These are phyloP conservation scores for Coendou prehensilis DNA, from an alignment of 2,797 vertebrate species.

Conservation along the genomic window DNA sequence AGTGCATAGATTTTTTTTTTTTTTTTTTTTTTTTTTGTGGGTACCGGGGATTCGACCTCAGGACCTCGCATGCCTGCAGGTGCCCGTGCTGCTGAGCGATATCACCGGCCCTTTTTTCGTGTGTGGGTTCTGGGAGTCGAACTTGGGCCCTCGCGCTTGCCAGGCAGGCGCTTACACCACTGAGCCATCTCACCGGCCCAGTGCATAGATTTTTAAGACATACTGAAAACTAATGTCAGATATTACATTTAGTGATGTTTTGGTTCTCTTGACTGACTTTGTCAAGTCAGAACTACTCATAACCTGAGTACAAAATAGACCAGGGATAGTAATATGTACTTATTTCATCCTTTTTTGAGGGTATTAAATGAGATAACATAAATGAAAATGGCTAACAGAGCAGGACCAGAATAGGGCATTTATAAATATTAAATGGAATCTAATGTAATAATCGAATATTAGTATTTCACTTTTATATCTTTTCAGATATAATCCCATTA, in stretches of 20 bases:
- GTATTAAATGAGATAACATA: neutral
- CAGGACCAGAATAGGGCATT: neutral
- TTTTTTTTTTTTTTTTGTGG: neutral
- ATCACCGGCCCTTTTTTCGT: too few species aligned
- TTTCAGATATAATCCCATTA: neutral
- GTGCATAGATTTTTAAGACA: neutral
- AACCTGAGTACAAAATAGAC: constrained; percentile 24
- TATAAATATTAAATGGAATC: neutral
- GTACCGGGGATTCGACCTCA: too few species aligned
- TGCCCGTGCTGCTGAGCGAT: too few species aligned
- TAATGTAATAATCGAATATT: constrained; percentile 27
- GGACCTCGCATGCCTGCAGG: too few species aligned
- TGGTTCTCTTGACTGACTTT: neutral
- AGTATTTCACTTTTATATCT: neutral
- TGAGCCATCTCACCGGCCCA: neutral
- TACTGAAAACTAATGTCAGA: neutral
- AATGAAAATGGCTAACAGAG: neutral
- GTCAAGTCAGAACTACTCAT: neutral
- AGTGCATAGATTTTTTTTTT: neutral
- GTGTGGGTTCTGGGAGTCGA: too few species aligned
- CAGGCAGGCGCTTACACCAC: too few species aligned
- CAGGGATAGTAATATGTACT: neutral
- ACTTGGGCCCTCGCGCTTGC: too few species aligned
- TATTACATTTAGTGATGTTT: constrained; percentile 23
- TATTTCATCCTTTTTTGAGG: neutral